Percentiles rank a stretch among this genome's conserved stretches.
Evolutionary conservation across 2,888 invertebrate species (phyloP).

Genomic region (Aspidiotus destructor): DNA sequence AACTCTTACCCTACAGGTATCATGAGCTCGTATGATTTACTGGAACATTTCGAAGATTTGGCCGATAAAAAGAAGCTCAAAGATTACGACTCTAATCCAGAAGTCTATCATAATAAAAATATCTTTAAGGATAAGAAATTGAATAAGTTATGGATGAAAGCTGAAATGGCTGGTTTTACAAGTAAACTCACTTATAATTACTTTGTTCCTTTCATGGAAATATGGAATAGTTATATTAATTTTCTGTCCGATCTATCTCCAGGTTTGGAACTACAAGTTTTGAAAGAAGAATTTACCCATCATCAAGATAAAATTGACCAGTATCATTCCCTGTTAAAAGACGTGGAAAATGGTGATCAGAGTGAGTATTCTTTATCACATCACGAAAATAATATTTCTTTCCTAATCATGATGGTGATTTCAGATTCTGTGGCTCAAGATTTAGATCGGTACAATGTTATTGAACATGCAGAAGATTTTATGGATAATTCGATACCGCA

Average conservation of each 20-base stretch:
- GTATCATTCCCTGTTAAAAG: constrained; percentile 67
- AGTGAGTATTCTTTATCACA: constrained; percentile 49
- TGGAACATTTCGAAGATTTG: constrained; percentile 68
- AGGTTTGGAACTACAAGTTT: constrained; percentile 66
- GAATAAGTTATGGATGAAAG: constrained; percentile 81
- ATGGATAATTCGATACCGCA: not conserved
- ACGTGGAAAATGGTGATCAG: constrained; percentile 49
- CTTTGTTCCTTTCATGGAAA: not conserved
- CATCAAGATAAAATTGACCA: constrained; percentile 89
- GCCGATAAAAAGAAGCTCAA: constrained; percentile 46
- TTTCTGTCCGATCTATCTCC: constrained; percentile 14
- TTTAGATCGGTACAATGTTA: constrained; percentile 60
- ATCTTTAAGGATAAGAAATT: constrained; percentile 83
- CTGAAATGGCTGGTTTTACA: constrained; percentile 76
- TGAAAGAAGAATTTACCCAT: constrained; percentile 81
- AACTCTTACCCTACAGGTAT: constrained; percentile 46
- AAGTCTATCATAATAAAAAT: constrained; percentile 49
- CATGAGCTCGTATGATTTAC: constrained; percentile 68
- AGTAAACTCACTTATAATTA: constrained; percentile 41
- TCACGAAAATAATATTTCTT: no score
- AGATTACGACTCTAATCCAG: constrained; percentile 37
- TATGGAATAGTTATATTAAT: not conserved
- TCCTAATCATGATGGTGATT: constrained; percentile 14
- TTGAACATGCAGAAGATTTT: constrained; percentile 48
- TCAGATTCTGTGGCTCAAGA: constrained; percentile 48